These are phyloP conservation scores for Discoglossus pictus DNA, from an alignment of 2,797 vertebrate genomes.

Conservation along the genomic window DNA sequence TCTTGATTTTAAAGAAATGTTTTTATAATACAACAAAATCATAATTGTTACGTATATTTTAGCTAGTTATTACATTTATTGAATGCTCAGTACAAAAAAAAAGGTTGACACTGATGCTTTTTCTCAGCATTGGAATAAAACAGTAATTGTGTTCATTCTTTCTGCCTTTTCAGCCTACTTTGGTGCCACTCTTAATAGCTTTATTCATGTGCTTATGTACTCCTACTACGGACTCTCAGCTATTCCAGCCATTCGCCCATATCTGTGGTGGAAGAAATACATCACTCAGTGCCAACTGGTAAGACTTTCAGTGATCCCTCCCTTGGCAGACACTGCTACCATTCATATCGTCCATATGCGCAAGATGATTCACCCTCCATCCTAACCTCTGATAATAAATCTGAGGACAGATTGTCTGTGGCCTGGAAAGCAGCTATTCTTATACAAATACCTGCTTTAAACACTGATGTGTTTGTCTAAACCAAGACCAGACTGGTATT, in stretches of 20 bases:
- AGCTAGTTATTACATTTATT: no score
- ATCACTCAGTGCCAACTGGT: constrained; percentile 98
- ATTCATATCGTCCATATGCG: not conserved
- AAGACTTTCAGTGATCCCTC: constrained; percentile 59
- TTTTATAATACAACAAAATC: no score
- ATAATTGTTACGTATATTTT: no score
- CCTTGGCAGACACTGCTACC: not conserved
- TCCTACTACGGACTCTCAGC: constrained; percentile 94
- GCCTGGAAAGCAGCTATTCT: not conserved
- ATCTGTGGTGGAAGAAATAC: constrained; percentile 99
- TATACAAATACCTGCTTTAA: no score
- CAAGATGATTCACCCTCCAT: not conserved
- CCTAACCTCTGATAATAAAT: not conserved
- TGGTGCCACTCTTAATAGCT: constrained; percentile 91
- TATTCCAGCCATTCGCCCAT: constrained; percentile 87
- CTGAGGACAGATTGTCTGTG: not conserved
- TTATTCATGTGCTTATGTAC: constrained; percentile 97
- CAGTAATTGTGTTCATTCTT: not conserved
- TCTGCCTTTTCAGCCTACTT: constrained; percentile 81
- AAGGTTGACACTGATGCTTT: not conserved
- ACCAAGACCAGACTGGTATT: constrained; percentile 3
- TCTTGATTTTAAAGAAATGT: no score
- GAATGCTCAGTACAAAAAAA: no score
- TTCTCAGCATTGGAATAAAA: no score
- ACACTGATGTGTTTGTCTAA: not conserved